Percentiles rank a stretch among this genome's conserved stretches.
These are phyloP conservation scores for Phasianus colchicus DNA, from an alignment of 2,113 vertebrate species.

Conservation along the genomic window DNA sequence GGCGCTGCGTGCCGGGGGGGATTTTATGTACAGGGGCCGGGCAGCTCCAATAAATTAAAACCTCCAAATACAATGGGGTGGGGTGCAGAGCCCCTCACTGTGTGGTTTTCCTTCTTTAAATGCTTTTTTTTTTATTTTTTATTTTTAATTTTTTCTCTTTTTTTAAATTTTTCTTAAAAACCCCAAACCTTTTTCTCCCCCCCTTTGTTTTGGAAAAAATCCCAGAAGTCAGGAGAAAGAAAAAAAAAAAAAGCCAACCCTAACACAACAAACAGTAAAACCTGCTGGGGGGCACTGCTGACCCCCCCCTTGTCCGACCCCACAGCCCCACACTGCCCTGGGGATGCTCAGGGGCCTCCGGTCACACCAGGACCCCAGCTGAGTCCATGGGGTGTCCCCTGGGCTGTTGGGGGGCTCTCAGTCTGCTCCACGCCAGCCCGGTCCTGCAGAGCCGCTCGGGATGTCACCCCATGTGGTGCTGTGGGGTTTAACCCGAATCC, in stretches of 20 bases:
- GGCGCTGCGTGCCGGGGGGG: background rate
- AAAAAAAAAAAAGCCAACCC: background rate
- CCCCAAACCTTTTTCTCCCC: background rate
- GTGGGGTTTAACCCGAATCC: conserved; percentile 81
- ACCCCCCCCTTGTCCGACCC: background rate
- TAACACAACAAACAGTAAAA: background rate
- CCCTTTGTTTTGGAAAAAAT: background rate
- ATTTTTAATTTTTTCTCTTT: background rate
- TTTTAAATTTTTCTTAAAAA: background rate
- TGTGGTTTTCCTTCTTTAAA: background rate
- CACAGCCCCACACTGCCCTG: background rate
- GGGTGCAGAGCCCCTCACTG: no score
- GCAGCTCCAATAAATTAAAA: background rate
- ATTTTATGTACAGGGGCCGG: background rate
- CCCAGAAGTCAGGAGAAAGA: background rate
- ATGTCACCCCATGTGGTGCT: background rate
- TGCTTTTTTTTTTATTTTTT: background rate
- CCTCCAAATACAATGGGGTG: background rate
- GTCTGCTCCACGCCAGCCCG: conserved; percentile 54
- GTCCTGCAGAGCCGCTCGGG: conserved; percentile 77
- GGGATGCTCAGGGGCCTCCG: background rate
- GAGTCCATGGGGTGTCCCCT: background rate
- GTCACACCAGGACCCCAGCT: background rate
- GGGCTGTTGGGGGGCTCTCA: background rate
- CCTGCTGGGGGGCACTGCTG: background rate